Evolutionary conservation across 2,797 vertebrate species (phyloP).

Genomic region (Rhyacichthys aspro): DNA sequence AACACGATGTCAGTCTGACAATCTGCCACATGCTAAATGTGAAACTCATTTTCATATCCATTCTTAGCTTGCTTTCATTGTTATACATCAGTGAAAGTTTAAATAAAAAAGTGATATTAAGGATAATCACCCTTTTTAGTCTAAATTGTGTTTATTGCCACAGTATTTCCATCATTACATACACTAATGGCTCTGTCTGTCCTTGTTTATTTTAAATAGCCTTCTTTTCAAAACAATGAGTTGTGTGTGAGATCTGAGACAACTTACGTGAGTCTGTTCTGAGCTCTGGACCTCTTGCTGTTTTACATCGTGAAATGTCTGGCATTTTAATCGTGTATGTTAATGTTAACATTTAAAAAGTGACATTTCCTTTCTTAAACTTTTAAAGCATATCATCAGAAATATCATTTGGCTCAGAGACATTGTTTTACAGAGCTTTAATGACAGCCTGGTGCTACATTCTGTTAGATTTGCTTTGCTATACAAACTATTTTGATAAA

Average conservation of each 20-base stretch:
- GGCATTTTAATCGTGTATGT: slow-evolving; percentile 11
- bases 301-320: slow-evolving; percentile 14
- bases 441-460: slow-evolving; percentile 24
- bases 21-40: slow-evolving; percentile 18
- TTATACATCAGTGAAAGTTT: too few relatives aligned
- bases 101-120: too few relatives aligned
- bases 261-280: neutral
- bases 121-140: too few relatives aligned
- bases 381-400: neutral
- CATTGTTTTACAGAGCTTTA: slow-evolving; percentile 29
- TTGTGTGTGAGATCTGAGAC: too few relatives aligned
- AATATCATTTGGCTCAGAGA: slow-evolving; percentile 10
- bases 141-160: too few relatives aligned
- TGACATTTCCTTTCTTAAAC: slow-evolving; percentile 28
- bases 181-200: too few relatives aligned
- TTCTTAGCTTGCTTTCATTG: neutral
- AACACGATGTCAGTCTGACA: slow-evolving; percentile 36
- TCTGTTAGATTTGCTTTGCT: slow-evolving; percentile 44
- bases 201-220: too few relatives aligned
- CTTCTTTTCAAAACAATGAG: too few relatives aligned
- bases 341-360: slow-evolving; percentile 19
- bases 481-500: slow-evolving; percentile 39
- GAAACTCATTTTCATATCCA: neutral
- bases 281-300: neutral
- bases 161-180: too few relatives aligned